phyloP scores from a whole-genome alignment of 2,888 invertebrate genomes.

The Mesochorus sp. region DNA sequence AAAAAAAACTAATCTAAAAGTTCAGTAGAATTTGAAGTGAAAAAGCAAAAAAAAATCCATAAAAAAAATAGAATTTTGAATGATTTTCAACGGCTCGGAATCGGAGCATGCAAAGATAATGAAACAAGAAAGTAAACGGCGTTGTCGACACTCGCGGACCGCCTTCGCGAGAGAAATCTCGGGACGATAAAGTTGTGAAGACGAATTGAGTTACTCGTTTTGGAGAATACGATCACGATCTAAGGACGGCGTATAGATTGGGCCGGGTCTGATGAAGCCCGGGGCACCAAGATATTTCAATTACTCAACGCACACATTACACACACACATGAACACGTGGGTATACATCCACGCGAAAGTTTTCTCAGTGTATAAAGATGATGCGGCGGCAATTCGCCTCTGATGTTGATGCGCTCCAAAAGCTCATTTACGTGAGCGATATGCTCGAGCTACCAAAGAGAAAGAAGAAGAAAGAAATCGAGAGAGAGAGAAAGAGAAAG shows the following conservation, averaged over 20 bases:
- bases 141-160: neutral
- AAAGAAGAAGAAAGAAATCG: too few relatives aligned
- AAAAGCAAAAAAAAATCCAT: too few relatives aligned
- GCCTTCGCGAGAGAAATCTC: too few relatives aligned
- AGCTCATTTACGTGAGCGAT: conserved; percentile 60
- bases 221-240: conserved; percentile 36
- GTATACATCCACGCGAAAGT: neutral
- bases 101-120: too few relatives aligned
- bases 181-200: neutral
- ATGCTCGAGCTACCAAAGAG: conserved; percentile 21
- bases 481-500: too few relatives aligned
- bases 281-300: conserved; percentile 73
- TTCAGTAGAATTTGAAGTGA: too few relatives aligned
- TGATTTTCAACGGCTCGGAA: too few relatives aligned
- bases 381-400: conserved; percentile 57
- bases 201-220: conserved; percentile 49
- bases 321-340: neutral
- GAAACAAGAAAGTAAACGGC: too few relatives aligned
- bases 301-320: conserved; percentile 69
- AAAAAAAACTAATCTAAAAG: too few relatives aligned
- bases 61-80: too few relatives aligned
- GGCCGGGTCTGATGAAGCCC: conserved; percentile 27
- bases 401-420: conserved; percentile 55
- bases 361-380: neutral
- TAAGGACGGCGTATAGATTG: conserved; percentile 3